phyloP scores from a whole-genome alignment of 2,797 vertebrate genomes.

The Tiaroga cobitis region DNA sequence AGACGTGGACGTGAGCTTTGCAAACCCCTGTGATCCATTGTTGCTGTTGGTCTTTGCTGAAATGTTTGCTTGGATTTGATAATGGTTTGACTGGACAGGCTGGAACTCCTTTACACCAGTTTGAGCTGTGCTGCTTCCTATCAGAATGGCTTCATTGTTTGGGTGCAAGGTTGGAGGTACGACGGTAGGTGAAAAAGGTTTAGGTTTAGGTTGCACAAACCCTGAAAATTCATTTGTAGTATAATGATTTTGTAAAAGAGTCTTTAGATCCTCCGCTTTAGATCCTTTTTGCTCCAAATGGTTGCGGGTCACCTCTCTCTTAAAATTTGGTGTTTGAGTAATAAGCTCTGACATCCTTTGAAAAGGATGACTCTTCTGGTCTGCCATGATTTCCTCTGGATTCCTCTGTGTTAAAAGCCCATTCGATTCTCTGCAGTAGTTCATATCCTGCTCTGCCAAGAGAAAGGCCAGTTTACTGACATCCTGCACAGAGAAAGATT shows the following conservation, averaged over 20 bases:
- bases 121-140: conserved; percentile 53
- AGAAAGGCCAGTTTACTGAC: conserved; percentile 77
- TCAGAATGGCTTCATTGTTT: conserved; percentile 74
- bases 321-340: conserved; percentile 73
- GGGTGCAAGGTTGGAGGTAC: conserved; percentile 69
- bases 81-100: conserved; percentile 70
- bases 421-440: conserved; percentile 75
- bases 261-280: conserved; percentile 76
- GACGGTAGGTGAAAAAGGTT: conserved; percentile 67
- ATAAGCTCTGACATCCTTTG: conserved; percentile 71
- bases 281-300: conserved; percentile 72
- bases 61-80: conserved; percentile 75
- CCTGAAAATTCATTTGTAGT: conserved; percentile 75
- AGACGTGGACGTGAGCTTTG: conserved; percentile 72
- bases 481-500: conserved; percentile 76
- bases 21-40: conserved; percentile 68
- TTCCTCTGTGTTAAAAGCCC: conserved; percentile 76
- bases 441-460: conserved; percentile 70
- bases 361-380: conserved; percentile 78
- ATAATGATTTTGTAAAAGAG: conserved; percentile 72
- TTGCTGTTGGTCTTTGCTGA: conserved; percentile 71
- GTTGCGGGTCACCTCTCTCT: conserved; percentile 76
- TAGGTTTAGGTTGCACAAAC: conserved; percentile 71
- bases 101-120: conserved; percentile 62
- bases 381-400: conserved; percentile 75